These are phyloP conservation scores for Setophaga coronata DNA, from an alignment of 2,113 vertebrate species.

Conservation along the genomic window DNA sequence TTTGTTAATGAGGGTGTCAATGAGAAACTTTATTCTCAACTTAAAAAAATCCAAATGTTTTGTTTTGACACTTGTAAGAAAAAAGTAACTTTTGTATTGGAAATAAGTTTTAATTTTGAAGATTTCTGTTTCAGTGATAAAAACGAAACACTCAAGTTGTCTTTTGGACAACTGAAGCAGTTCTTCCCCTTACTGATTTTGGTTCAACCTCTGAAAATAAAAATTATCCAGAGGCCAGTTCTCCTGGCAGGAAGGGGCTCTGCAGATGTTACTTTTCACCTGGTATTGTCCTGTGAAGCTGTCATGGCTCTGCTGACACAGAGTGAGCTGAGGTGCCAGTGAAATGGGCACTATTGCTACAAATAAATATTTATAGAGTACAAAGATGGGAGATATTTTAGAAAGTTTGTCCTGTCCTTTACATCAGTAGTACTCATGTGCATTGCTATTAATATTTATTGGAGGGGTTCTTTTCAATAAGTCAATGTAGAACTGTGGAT, in stretches of 20 bases:
- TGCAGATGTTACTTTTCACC: not conserved
- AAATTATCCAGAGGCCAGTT: not conserved
- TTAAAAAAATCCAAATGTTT: not conserved
- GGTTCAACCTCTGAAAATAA: not conserved
- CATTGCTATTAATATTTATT: not conserved
- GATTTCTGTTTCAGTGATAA: not conserved
- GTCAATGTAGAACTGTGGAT: not conserved
- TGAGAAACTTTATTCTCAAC: not conserved
- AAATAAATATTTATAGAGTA: not conserved
- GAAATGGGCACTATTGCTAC: not conserved
- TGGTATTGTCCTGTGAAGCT: not conserved
- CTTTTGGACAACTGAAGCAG: not conserved
- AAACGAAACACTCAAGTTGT: not conserved
- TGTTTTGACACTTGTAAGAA: not conserved
- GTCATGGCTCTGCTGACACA: not conserved
- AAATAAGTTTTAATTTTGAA: not conserved
- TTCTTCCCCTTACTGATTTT: not conserved
- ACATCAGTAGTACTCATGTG: not conserved
- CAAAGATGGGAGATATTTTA: not conserved
- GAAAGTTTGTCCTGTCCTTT: not conserved
- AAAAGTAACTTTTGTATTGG: not conserved
- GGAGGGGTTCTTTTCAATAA: not conserved
- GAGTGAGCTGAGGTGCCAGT: not conserved
- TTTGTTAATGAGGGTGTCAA: not conserved
- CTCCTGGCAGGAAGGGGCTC: rapidly evolving